Conservation (phyloP, 2,113 vertebrate genomes). For the Microtus montanus region DNA sequence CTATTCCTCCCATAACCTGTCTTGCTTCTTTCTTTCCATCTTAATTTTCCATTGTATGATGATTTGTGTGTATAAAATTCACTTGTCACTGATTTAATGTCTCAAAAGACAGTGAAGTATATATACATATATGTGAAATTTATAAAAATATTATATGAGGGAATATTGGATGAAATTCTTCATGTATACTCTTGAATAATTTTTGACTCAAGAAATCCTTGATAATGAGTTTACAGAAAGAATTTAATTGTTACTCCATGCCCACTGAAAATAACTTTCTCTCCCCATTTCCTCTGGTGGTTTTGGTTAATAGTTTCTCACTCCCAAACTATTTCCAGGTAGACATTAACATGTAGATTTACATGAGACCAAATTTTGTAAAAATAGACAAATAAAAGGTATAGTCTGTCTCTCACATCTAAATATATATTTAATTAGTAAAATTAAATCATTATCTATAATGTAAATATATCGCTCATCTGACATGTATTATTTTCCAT, state of each 20-base stretch:
- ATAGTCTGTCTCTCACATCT: neutral
- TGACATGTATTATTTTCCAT: neutral
- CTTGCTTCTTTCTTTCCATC: neutral
- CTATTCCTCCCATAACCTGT: neutral
- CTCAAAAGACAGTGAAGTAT: rapidly evolving
- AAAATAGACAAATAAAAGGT: neutral
- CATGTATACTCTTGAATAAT: neutral
- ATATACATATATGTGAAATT: neutral
- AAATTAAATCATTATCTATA: neutral
- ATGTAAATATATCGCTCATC: neutral
- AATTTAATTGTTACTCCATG: neutral
- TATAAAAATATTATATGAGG: neutral
- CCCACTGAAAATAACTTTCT: neutral
- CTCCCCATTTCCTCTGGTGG: neutral
- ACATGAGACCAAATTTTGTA: neutral
- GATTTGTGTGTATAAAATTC: neutral
- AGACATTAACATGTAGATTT: neutral
- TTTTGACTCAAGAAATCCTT: neutral
- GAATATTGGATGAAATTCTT: neutral
- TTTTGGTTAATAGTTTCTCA: neutral
- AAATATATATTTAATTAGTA: neutral
- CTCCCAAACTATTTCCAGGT: neutral
- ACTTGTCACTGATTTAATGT: neutral
- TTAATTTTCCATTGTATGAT: neutral
- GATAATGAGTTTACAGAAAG: neutral